Evolutionary conservation across 2,797 vertebrate genomes (phyloP), one percentile per base, ranked within the genome.

Genomic region (Discoglossus pictus): DNA sequence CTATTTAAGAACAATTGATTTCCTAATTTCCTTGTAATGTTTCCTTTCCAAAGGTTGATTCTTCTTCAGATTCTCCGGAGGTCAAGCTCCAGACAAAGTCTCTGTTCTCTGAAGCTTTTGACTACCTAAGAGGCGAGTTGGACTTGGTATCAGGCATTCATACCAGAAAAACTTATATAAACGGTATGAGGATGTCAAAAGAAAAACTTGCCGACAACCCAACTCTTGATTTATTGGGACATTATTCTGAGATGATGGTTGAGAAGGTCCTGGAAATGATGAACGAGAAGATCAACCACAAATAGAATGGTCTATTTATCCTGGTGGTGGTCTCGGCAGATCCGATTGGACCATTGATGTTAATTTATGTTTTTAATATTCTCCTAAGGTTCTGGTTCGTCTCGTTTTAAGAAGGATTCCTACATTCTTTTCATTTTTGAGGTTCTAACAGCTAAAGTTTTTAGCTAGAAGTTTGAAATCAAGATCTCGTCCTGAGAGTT

Each of bases 191-290:
- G 11, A 43, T 16, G 3, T 5, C 12, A 40, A 21, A 35, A 9
- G 10, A 48, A 13, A 35, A 4, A n/a, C n/a, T n/a, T n/a, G n/a
- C 31, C 1, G 39, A 15, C 11, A 63, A 25, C 23, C 42, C 67
- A 4, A 48, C 66, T 1, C 43, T 62, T 18, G 20, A 31, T 1
- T 39, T 70, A 27, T 43, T 70, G 16, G 67, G 63, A 48, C 67
- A 56, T 62, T 70, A 70, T 34, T 70, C 67, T 0, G 67, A 70
- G 15, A 63, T 63, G 51, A 40, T 70, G 67, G 62, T 59, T 0
- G 67, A 70, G 15, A 63, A 55, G 51, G 34, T 70, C 59, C 20
- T 70, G 27, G 15, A 46, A 21, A 12, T 70, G 20, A 40, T 69
- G 42, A 52, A 16, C 20, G 48, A 69, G 58, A 69, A 69, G 48